Evolutionary conservation across 2,797 vertebrate genomes (phyloP), one percentile per base, ranked within the genome.

Genomic region (Sebastolobus alascanus): DNA sequence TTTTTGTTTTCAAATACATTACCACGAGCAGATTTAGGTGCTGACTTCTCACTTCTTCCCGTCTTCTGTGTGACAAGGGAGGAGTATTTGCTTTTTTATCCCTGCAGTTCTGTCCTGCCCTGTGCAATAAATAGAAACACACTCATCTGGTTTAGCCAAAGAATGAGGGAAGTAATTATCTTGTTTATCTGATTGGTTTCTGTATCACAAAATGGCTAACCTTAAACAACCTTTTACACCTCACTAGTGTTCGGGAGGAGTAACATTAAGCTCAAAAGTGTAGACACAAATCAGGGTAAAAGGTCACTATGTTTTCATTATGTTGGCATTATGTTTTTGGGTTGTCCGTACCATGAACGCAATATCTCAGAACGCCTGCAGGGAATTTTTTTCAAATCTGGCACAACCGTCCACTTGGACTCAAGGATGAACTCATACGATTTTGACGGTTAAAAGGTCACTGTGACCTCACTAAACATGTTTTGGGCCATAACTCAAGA

Each of bases 1-100:
- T 22, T 40, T 31, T 16, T 40, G 0, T 59, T 73, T 40, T 13
- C 7, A 59, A 55, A 59, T 2, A 16, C 0, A 46, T 35, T 25
- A 29, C 3, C 29, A 52, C 5, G 1, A n/a, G n/a, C 20, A 5
- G 68, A 6, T 18, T 4, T 8, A 20, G 1, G 9, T 5, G 10
- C 12, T 0, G 0, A 29, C n/a, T 31, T 8, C 0, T 9, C 2
- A 4, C 1, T 33, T 1, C 40, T 58, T 61, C 66, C 61, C 16
- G 1, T 1, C 9, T 27, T 4, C 4, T 63, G 10, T n/a, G 2
- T 7, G 35, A 37, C 4, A 38, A 9, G 18, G 63, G 63, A 59
- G 80, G 77, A 60, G 67, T 20, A 14, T 6, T 27, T 37, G 6
- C 8, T 18, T 37, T 33, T 3, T 31, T 20, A 8, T 56, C 4